Base-by-base conservation (phyloP, 2,888 invertebrate genomes). In the Lithophane semibrunnea region DNA sequence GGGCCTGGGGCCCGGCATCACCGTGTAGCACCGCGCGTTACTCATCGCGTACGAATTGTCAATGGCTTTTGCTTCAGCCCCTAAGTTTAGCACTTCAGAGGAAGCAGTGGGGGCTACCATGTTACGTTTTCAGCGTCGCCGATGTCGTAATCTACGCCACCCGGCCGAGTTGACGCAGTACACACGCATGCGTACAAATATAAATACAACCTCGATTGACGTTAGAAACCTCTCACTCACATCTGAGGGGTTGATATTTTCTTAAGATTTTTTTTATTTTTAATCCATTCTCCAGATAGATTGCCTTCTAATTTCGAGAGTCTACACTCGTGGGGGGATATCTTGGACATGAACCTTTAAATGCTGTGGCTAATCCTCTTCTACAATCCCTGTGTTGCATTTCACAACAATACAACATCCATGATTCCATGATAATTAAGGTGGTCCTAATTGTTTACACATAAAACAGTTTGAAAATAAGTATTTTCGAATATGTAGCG, bases 1-100 rank as follows among this genome's bases (percentile, higher is more conserved):
- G 70, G 97, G 97, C 94, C 96, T 97, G 29, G 98, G 98, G 37
- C 98, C 98, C 7, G 98, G 98, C 91, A 98, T 97, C 79, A 97
- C 97, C 70, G 97, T 93, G 92, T 98, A 98, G 88, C 94, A 93
- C 91, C 96, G 95, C 91, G 94, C 94, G 92, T 90, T 92, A 87
- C 88, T 92, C 96, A 96, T 96, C 92, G 93, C 94, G 94, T 88
- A 82, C 87, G 88, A 87, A 88, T 88, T 90, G 92, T 91, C 93
- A 94, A 93, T 94, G 92, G 86, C 61, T 72, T 82, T 88, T 89
- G 77, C 91, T 92, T 89, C 95, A 94, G 93, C 91, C 92, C 92
- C 93, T 92, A 91, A 84, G 91, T 89, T 90, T 85, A 83, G 77
- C 87, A 80, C 82, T 80, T 76, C 72, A 73, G 82, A 80, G 80